Conservation (phyloP, 2,888 invertebrate species). For the Schizotus pectinicornis region DNA sequence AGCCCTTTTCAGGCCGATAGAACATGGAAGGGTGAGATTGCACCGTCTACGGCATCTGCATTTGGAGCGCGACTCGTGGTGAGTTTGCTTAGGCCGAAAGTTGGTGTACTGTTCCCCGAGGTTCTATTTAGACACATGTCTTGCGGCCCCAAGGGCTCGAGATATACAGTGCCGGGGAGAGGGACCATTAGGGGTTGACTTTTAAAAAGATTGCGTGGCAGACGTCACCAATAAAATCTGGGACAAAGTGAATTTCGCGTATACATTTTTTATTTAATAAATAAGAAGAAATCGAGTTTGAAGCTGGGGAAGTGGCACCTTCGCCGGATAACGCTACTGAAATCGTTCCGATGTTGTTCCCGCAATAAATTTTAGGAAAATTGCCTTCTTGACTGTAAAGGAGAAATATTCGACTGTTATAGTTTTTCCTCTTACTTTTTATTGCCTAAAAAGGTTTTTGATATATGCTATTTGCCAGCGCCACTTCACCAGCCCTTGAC, state of each 20-base stretch:
- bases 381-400: slow-evolving; percentile 21
- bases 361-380: slow-evolving; percentile 22
- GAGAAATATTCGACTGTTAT: slow-evolving; percentile 21
- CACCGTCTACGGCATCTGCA: slow-evolving; percentile 9
- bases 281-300: slow-evolving; percentile 3
- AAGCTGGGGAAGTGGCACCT: slow-evolving; percentile 18
- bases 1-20: no score
- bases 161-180: slow-evolving; percentile 24
- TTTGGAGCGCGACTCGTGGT: slow-evolving; percentile 29
- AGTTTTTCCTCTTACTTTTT: slow-evolving; percentile 25
- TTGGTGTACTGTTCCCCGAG: slow-evolving; percentile 35
- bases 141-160: slow-evolving; percentile 23
- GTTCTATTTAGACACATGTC: slow-evolving; percentile 36
- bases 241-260: no score
- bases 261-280: not conserved
- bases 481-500: not conserved
- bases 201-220: slow-evolving; percentile 15
- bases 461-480: slow-evolving; percentile 8
- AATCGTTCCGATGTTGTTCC: slow-evolving; percentile 18
- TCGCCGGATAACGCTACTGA: slow-evolving; percentile 7
- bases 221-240: slow-evolving; percentile 8
- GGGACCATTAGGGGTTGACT: slow-evolving; percentile 12
- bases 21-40: no score
- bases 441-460: slow-evolving; percentile 25
- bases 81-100: slow-evolving; percentile 34